Conservation (phyloP, 1,140 invertebrate genomes). For the Hypothenemus hampei region DNA sequence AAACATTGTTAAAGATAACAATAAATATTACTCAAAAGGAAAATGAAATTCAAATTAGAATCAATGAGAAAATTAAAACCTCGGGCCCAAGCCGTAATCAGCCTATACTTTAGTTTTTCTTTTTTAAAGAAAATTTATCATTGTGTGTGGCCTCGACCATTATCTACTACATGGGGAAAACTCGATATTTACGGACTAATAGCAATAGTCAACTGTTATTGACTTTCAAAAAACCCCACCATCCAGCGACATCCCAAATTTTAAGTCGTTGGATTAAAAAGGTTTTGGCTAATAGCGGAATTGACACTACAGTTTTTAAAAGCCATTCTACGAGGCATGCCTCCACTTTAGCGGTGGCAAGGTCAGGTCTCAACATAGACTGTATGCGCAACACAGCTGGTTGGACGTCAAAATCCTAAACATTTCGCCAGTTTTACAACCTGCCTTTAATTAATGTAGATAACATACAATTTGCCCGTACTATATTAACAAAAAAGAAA, state of each 20-base stretch:
- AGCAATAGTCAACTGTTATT: no score
- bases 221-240: neutral
- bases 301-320: neutral
- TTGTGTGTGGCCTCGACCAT: neutral
- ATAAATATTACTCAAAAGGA: neutral
- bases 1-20: neutral
- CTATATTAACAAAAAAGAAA: no score
- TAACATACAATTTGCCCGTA: no score
- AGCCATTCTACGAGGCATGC: neutral
- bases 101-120: neutral
- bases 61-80: neutral
- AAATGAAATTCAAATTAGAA: neutral
- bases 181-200: neutral
- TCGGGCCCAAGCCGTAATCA: neutral
- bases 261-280: neutral
- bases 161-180: neutral
- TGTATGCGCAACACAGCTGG: neutral
- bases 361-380: neutral
- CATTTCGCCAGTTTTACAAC: no score
- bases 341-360: neutral
- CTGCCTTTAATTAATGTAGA: no score
- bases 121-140: neutral
- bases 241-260: neutral
- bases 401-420: no score
- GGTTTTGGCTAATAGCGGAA: neutral